Base-by-base conservation (phyloP, 2,113 vertebrate genomes). In the Prionailurus bengalensis region DNA sequence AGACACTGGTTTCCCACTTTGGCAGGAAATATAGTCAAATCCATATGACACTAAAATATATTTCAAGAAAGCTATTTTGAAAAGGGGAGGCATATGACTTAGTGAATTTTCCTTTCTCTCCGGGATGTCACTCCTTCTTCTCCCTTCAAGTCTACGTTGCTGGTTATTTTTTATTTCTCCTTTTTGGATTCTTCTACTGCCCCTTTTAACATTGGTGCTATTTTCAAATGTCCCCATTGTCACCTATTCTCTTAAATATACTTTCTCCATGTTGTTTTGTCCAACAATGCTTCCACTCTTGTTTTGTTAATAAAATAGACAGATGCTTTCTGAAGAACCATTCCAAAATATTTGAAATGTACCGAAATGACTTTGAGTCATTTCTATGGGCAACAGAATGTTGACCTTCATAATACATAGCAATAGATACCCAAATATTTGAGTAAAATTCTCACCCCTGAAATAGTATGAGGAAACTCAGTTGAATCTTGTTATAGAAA, bases 41-140 rank as follows among this genome's bases (percentile, higher is more conserved):
- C 87, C 92, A 96, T 94, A 95, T 96, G 94, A 97, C 94, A 93
- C 94, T 86, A 58, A 92, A 97, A 90, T 95, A n/a, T 97, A 97
- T 96, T 97, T 98, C 29, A 95, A 96, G 97, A 65, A 96, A 85
- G 89, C 83, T 98, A 98, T 96, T 97, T 96, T 97, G 55, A 95
- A 96, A 89, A 88, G 25, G 68, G 80, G 71, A 92, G 76, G 65
- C 95, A 97, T 96, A 95, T 95, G 96, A 98, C 58, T 97, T 97
- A 84, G 96, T 96, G 74, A 97, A 92, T 90, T 91, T 78, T 84
- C 78, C 15, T 94, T 58, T 95, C 91, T 84, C 85, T 89, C 55
- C 83, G 51, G 94, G 79, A 97, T 95, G 31, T 39, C 63, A 55
- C 68, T 94, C 33, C 55, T 94, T 53, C 29, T 82, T 91, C 82